phyloP scores from a whole-genome alignment of 2,888 invertebrate genomes.

The Hyles lineata region DNA sequence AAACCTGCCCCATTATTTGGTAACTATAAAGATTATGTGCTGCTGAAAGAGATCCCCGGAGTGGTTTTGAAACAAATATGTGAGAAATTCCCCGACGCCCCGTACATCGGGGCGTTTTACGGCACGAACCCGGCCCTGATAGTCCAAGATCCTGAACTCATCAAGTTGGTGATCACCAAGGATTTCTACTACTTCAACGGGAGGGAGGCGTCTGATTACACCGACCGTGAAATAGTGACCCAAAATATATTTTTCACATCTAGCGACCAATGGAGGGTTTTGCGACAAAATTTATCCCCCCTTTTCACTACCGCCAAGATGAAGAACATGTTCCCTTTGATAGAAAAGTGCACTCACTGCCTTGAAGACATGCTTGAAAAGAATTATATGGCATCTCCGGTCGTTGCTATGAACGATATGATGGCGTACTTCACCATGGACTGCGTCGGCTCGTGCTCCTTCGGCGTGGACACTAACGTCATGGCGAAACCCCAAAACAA shows the following conservation, averaged over 20 bases:
- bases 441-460: conserved; percentile 51
- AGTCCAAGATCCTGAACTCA: conserved; percentile 55
- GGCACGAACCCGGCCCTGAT: conserved; percentile 64
- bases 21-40: conserved; percentile 55
- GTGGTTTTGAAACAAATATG: conserved; percentile 51
- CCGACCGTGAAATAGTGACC: conserved; percentile 49
- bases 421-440: conserved; percentile 60
- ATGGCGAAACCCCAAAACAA: conserved; percentile 41
- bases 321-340: conserved; percentile 65
- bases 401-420: conserved; percentile 45
- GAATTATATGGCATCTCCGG: conserved; percentile 34
- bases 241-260: conserved; percentile 55
- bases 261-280: conserved; percentile 65
- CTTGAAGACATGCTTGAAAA: conserved; percentile 52
- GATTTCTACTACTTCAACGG: conserved; percentile 63
- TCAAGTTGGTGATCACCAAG: conserved; percentile 56
- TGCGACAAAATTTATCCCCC: conserved; percentile 62
- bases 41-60: conserved; percentile 46
- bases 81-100: conserved; percentile 49
- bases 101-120: conserved; percentile 61
- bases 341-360: conserved; percentile 48
- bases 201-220: conserved; percentile 55
- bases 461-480: conserved; percentile 46
- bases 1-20: conserved; percentile 57
- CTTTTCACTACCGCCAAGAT: conserved; percentile 65